These are phyloP conservation scores for Mus spicilegus DNA, from an alignment of 2,113 vertebrate species.

Conservation along the genomic window DNA sequence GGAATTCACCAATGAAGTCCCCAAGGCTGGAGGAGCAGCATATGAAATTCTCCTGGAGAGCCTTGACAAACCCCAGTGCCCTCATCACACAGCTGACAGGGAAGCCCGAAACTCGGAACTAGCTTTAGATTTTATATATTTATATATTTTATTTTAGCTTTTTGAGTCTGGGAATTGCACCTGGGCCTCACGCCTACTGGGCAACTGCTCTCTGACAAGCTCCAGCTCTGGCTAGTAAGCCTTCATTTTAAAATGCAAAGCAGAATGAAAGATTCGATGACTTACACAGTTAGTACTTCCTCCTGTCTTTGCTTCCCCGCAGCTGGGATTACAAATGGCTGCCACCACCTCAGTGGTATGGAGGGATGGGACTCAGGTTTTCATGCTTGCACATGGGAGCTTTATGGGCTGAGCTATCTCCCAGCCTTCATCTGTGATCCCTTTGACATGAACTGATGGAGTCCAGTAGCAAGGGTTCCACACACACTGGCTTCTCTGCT, in stretches of 20 bases:
- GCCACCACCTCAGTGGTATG: accelerated
- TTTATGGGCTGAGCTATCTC: not conserved
- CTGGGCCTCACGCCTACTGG: not conserved
- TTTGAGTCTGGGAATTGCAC: not conserved
- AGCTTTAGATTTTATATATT: not conserved
- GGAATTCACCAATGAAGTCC: not conserved
- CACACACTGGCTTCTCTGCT: not conserved
- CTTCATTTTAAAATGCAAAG: not conserved
- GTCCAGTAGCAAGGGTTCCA: too few relatives aligned
- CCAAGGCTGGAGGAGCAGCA: not conserved
- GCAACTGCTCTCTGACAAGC: not conserved
- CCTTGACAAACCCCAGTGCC: not conserved
- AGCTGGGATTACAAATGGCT: not conserved
- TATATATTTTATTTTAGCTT: not conserved
- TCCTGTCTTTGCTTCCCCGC: not conserved
- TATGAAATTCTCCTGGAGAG: not conserved
- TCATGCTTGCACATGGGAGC: not conserved
- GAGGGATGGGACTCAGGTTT: not conserved
- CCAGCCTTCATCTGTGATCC: not conserved
- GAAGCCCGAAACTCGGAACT: not conserved
- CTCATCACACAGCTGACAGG: not conserved
- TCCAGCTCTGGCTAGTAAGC: not conserved
- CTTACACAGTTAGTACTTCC: not conserved
- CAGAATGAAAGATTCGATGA: not conserved
- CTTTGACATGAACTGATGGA: not conserved